Evolutionary conservation across 1,140 invertebrate species (phyloP).

Genomic region (Stegodyphus mimosarum): DNA sequence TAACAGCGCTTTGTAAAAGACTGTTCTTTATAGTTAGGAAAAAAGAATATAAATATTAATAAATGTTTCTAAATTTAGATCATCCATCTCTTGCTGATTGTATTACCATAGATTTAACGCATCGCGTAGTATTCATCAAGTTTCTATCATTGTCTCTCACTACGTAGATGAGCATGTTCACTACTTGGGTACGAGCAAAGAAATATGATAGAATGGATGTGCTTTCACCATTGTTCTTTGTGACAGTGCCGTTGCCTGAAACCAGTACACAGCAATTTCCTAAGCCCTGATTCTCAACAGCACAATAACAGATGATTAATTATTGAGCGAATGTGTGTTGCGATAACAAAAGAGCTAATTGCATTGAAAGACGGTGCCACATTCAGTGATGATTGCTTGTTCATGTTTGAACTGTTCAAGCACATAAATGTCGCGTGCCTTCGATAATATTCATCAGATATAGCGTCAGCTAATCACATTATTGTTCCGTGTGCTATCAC

Average conservation of each 20-base stretch:
- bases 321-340: background rate
- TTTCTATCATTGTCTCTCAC: background rate
- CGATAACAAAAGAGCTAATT: background rate
- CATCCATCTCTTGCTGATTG: background rate
- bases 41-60: too few relatives aligned
- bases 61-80: background rate
- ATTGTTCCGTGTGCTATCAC: too few relatives aligned
- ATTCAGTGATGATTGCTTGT: background rate
- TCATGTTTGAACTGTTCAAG: background rate
- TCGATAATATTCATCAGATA: background rate
- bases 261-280: too few relatives aligned
- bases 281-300: background rate
- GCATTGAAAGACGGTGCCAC: background rate
- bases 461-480: too few relatives aligned
- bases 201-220: too few relatives aligned
- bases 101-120: background rate
- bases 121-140: background rate
- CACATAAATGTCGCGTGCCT: conserved; percentile 4
- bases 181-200: too few relatives aligned
- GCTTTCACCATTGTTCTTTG: too few relatives aligned
- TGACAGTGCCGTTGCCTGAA: too few relatives aligned
- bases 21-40: too few relatives aligned
- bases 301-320: conserved; percentile 3
- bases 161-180: too few relatives aligned
- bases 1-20: too few relatives aligned